Conservation (phyloP, 1,140 invertebrate species). For the Drosophila rhopaloa region DNA sequence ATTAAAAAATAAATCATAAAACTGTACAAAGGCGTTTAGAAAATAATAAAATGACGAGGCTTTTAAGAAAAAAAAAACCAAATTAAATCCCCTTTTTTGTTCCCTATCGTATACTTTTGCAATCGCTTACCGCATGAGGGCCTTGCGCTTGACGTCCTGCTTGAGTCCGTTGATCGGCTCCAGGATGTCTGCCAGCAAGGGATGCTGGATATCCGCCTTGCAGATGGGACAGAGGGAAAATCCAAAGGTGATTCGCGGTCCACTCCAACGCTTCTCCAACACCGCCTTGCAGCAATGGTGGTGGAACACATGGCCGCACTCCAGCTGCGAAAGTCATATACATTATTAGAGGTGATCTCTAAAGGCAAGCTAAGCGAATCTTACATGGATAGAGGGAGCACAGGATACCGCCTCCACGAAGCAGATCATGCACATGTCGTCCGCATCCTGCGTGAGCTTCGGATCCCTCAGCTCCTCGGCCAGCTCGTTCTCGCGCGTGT, state of each 20-base stretch:
- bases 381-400: constrained; percentile 96
- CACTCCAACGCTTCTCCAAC: constrained; percentile 95
- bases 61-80: too few species aligned
- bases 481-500: constrained; percentile 85
- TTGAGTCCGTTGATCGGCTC: constrained; percentile 92
- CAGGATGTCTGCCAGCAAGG: constrained; percentile 91
- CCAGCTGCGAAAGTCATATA: constrained; percentile 86
- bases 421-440: constrained; percentile 99
- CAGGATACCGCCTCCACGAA: constrained; percentile 98
- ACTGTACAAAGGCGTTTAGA: too few species aligned
- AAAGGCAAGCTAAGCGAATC: not conserved
- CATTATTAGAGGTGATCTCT: not conserved
- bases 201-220: constrained; percentile 95
- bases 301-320: constrained; percentile 98
- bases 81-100: too few species aligned
- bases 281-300: constrained; percentile 95
- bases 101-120: too few species aligned
- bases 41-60: too few species aligned
- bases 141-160: constrained; percentile 96
- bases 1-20: too few species aligned
- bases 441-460: constrained; percentile 95
- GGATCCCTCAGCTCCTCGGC: constrained; percentile 86
- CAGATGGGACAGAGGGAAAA: constrained; percentile 99
- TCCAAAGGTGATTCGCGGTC: constrained; percentile 96
- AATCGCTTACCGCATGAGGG: constrained; percentile 90